Percentiles rank a stretch among this genome's conserved stretches.
Evolutionary conservation across 2,113 vertebrate genomes (phyloP).

Genomic region (Strix uralensis): DNA sequence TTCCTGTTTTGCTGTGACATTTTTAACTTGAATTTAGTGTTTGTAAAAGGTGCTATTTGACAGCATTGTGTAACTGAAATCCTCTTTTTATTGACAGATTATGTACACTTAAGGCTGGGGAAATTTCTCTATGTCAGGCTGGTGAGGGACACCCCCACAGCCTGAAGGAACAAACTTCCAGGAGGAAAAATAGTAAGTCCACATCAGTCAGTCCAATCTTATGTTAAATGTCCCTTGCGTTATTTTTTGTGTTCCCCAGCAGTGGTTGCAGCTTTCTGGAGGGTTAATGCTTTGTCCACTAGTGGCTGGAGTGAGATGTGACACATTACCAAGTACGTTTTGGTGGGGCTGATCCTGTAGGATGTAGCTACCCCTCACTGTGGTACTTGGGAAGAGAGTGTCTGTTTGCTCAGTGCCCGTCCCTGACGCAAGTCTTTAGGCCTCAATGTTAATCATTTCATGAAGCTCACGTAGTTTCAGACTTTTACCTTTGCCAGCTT

Average conservation of each 20-base stretch:
- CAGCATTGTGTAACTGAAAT: constrained; percentile 21
- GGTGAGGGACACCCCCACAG: not conserved
- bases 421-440: not conserved
- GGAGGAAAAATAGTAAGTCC: not conserved
- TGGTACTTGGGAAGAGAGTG: not conserved
- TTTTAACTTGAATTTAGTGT: constrained; percentile 40
- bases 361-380: not conserved
- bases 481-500: constrained; percentile 42
- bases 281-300: not conserved
- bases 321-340: not conserved
- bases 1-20: constrained; percentile 23
- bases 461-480: constrained; percentile 18
- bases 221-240: not conserved
- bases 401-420: not conserved
- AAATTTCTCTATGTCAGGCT: not conserved
- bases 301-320: not conserved
- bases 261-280: not conserved
- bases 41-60: constrained; percentile 26
- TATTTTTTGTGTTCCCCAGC: not conserved
- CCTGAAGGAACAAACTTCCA: not conserved
- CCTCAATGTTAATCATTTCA: constrained; percentile 28
- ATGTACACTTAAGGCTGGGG: not conserved
- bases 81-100: constrained; percentile 29
- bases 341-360: not conserved
- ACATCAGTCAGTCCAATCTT: not conserved